Evolutionary conservation across 2,113 vertebrate genomes (phyloP).

Genomic region (Naja naja): DNA sequence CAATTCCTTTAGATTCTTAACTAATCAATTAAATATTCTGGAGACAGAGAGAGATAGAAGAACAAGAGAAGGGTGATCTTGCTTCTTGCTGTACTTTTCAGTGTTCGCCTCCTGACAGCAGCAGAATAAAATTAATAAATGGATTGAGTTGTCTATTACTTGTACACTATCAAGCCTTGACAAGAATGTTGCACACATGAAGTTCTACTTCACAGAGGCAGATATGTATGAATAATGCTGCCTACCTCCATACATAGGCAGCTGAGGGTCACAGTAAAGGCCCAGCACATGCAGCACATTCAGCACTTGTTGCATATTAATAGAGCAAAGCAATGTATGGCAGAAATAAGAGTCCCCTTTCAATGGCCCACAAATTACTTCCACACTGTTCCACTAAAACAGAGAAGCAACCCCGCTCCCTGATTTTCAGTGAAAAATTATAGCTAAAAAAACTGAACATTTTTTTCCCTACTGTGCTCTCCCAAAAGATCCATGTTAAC

Average conservation of each 20-base stretch:
- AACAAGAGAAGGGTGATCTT: neutral
- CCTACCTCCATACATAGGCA: neutral
- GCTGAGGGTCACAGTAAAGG: neutral
- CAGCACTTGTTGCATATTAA: neutral
- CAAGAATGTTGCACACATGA: neutral
- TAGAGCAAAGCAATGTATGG: no score
- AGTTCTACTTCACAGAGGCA: neutral
- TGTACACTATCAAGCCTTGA: neutral
- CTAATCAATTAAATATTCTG: neutral
- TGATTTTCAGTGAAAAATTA: neutral
- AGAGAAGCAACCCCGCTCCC: neutral
- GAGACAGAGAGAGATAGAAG: neutral
- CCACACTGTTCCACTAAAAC: neutral
- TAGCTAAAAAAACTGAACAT: neutral
- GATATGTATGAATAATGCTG: neutral
- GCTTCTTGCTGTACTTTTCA: neutral
- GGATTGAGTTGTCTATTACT: neutral
- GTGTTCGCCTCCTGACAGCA: neutral
- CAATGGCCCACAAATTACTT: no score
- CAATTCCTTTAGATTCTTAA: neutral
- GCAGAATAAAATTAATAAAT: neutral
- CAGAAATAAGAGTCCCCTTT: no score
- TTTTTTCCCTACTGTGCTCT: neutral
- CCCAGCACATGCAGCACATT: neutral
- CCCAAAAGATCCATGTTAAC: neutral